Evolutionary conservation across 2,888 invertebrate genomes (phyloP).

Genomic region (Smittia aterrima): DNA sequence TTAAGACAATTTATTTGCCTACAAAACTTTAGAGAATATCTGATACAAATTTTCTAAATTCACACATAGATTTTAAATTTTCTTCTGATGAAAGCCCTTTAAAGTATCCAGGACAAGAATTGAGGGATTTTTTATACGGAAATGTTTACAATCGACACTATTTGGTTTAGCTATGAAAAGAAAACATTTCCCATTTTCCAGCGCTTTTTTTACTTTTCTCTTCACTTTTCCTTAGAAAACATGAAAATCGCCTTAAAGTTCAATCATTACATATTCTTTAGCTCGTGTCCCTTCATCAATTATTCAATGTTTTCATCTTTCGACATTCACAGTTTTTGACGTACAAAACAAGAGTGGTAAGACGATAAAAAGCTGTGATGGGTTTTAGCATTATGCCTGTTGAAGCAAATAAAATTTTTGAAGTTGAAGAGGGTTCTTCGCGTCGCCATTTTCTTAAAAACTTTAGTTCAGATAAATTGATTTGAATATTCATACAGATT

Average conservation of each 20-base stretch:
- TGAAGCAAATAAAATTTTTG: constrained; percentile 24
- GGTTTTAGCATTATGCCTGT: constrained; percentile 17
- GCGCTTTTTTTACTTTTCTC: not conserved
- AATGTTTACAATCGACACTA: constrained; percentile 20
- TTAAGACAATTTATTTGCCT: not conserved
- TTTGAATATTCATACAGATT: not conserved
- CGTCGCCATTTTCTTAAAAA: constrained; percentile 14
- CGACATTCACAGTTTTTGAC: not conserved
- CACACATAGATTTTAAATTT: too few relatives aligned
- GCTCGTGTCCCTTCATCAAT: constrained; percentile 39
- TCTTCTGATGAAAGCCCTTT: too few relatives aligned
- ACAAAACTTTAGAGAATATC: too few relatives aligned
- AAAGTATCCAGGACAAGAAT: constrained; percentile 1
- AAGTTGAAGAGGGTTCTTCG: not conserved
- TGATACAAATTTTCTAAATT: too few relatives aligned
- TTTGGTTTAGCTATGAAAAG: not conserved
- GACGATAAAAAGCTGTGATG: constrained; percentile 35
- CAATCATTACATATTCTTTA: constrained; percentile 31
- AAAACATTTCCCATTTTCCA: not conserved
- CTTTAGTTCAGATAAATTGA: not conserved
- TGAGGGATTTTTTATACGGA: not conserved
- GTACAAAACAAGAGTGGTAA: not conserved
- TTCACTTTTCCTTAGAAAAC: not conserved
- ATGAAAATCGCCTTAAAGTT: constrained; percentile 41
- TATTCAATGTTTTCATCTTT: constrained; percentile 39